Percentiles rank a stretch among this genome's conserved stretches.
These are phyloP conservation scores for Sogatella furcifera DNA, from an alignment of 1,140 invertebrate genomes.

Conservation along the genomic window DNA sequence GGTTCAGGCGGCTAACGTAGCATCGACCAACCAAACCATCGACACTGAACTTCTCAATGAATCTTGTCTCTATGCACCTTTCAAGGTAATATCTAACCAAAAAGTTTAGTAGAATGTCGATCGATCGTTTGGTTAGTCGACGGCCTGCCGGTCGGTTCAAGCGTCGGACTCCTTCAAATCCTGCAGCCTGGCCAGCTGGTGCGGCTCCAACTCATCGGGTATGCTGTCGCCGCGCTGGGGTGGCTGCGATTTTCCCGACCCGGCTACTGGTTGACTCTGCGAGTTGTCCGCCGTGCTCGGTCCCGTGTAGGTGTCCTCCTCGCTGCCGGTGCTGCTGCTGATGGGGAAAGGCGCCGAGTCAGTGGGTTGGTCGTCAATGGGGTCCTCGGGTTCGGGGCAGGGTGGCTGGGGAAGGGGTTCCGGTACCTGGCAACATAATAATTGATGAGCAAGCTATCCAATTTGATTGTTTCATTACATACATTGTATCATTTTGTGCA, in stretches of 20 bases:
- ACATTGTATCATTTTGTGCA: no score
- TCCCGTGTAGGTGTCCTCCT: slow-evolving; percentile 44
- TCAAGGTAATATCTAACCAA: no score
- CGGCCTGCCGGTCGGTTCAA: slow-evolving; percentile 33
- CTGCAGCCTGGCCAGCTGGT: slow-evolving; percentile 70
- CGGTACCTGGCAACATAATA: no score
- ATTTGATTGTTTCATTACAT: no score
- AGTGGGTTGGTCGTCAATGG: slow-evolving; percentile 19
- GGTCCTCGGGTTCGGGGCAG: slow-evolving; percentile 3
- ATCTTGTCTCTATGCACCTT: no score
- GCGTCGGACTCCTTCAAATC: slow-evolving; percentile 81
- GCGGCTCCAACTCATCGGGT: slow-evolving; percentile 73
- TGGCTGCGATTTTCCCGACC: slow-evolving; percentile 12
- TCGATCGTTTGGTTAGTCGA: no score
- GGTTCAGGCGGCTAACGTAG: no score
- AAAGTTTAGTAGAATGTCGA: no score
- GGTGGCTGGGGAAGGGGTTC: slow-evolving; percentile 12
- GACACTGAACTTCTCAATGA: no score
- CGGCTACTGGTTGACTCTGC: slow-evolving; percentile 30
- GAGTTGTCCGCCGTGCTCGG: slow-evolving; percentile 50
- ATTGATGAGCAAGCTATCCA: no score
- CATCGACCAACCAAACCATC: no score
- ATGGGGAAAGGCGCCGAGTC: slow-evolving; percentile 42
- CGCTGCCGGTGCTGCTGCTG: slow-evolving; percentile 46
- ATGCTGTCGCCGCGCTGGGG: slow-evolving; percentile 39